phyloP scores from a whole-genome alignment of 2,113 vertebrate species.

The Peromyscus californicus region DNA sequence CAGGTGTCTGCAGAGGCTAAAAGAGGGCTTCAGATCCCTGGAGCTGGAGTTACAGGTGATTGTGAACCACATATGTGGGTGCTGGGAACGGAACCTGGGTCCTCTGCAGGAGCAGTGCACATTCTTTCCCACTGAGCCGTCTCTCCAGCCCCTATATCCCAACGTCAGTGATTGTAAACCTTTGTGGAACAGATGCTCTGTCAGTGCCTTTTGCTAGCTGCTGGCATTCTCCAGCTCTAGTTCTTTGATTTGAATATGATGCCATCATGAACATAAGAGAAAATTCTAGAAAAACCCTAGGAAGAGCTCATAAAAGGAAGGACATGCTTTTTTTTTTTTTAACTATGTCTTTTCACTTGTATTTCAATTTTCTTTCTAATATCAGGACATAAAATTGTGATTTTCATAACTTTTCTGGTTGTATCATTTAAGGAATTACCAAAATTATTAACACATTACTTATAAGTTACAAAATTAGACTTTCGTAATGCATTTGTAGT shows the following conservation, averaged over 20 bases:
- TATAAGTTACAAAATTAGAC: conserved; percentile 1
- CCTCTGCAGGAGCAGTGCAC: too few relatives aligned
- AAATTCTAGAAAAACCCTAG: not conserved
- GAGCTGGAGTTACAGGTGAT: not conserved
- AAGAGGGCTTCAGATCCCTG: too few relatives aligned
- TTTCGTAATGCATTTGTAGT: not conserved
- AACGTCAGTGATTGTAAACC: not conserved
- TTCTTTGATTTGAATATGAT: conserved; percentile 22
- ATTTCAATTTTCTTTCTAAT: conserved; percentile 53
- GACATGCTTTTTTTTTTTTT: not conserved
- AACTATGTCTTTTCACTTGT: conserved; percentile 13
- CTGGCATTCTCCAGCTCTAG: not conserved
- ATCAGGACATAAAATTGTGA: not conserved
- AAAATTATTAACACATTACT: not conserved
- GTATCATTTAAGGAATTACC: conserved; percentile 32
- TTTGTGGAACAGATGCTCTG: not conserved
- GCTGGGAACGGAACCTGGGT: not conserved
- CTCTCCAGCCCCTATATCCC: not conserved
- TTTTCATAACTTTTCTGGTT: not conserved
- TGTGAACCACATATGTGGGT: not conserved
- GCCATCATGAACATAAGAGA: not conserved
- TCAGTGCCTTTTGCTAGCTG: not conserved
- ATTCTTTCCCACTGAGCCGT: not conserved
- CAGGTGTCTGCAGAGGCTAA: not conserved
- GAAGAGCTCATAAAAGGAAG: not conserved